Percentiles rank a stretch among this genome's conserved stretches.
These are phyloP conservation scores for Octonoba sinensis DNA, from an alignment of 2,888 invertebrate species.

Conservation along the genomic window DNA sequence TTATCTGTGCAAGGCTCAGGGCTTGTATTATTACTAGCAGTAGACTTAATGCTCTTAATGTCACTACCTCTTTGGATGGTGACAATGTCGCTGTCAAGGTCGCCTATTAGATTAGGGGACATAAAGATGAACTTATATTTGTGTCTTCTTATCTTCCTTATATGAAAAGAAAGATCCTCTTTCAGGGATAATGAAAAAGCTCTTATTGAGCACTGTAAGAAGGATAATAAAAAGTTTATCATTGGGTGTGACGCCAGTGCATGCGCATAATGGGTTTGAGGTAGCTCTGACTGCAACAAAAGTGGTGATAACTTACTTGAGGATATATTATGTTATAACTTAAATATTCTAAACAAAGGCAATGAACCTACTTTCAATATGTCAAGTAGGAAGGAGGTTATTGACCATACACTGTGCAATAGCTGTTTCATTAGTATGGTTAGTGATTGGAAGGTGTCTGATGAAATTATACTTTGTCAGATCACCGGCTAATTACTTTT, in stretches of 20 bases:
- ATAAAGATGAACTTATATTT: not conserved
- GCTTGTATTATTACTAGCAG: not conserved
- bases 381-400: not conserved
- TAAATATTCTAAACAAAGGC: not conserved
- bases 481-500: not conserved
- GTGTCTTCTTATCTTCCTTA: not conserved
- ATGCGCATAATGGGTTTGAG: not conserved
- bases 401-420: not conserved
- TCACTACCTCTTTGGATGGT: not conserved
- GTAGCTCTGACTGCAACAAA: not conserved
- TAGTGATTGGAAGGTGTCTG: not conserved
- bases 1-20: not conserved
- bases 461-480: constrained; percentile 14
- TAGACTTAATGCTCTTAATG: not conserved
- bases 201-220: not conserved
- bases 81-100: constrained; percentile 1
- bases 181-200: not conserved
- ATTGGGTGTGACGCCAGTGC: constrained; percentile 2
- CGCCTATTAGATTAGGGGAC: not conserved
- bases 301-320: not conserved
- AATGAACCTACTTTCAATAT: no score
- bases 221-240: not conserved
- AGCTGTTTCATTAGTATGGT: not conserved
- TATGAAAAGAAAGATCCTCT: not conserved
- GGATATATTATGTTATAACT: not conserved